Conservation (phyloP, 2,888 invertebrate genomes). For the Gisinianus flammeolus region DNA sequence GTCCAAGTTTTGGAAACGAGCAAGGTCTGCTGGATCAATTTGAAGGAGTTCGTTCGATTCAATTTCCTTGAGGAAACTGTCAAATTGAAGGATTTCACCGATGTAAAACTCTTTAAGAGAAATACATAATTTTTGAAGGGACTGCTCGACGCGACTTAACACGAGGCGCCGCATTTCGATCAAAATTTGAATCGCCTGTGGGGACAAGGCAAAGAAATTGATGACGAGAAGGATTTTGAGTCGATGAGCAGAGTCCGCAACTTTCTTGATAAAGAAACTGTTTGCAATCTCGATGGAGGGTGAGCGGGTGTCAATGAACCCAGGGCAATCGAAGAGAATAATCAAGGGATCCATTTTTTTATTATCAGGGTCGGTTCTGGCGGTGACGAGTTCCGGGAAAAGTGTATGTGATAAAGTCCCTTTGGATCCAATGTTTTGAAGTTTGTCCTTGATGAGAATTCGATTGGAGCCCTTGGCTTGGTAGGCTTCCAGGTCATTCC, state of each 20-base stretch:
- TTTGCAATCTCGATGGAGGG: conserved; percentile 59
- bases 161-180: too few relatives aligned
- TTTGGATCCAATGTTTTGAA: conserved; percentile 11
- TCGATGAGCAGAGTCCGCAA: conserved; percentile 52
- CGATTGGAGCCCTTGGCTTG: too few relatives aligned
- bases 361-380: too few relatives aligned
- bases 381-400: conserved; percentile 33
- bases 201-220: conserved; percentile 58
- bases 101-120: too few relatives aligned
- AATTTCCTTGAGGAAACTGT: too few relatives aligned
- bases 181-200: too few relatives aligned
- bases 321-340: conserved; percentile 55
- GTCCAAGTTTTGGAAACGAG: too few relatives aligned
- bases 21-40: too few relatives aligned
- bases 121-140: too few relatives aligned
- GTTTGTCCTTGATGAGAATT: conserved; percentile 28
- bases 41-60: too few relatives aligned
- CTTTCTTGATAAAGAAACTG: conserved; percentile 60
- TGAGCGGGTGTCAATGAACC: conserved; percentile 51
- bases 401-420: conserved; percentile 30
- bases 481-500: conserved; percentile 33
- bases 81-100: too few relatives aligned
- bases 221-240: conserved; percentile 59
- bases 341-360: background rate
- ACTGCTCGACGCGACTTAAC: too few relatives aligned